These are phyloP conservation scores for Condylostylus longicornis DNA, from an alignment of 1,140 invertebrate species.

Conservation along the genomic window DNA sequence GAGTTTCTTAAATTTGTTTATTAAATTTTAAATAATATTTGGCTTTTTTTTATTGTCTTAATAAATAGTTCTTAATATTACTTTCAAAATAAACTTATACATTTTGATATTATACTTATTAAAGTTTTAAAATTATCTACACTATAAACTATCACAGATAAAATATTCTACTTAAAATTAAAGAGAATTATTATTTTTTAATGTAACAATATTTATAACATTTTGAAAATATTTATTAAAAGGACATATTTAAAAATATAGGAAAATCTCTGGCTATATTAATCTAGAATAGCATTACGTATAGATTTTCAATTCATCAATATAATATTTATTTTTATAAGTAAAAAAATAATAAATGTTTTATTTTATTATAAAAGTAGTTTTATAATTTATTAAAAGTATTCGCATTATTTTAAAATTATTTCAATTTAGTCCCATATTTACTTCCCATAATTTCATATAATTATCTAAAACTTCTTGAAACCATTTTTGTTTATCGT, in stretches of 20 bases:
- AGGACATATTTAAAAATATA: not conserved
- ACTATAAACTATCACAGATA: no score
- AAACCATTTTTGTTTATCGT: conserved; percentile 62
- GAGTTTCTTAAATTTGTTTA: no score
- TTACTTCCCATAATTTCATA: conserved; percentile 74
- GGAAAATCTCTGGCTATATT: not conserved
- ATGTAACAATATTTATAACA: no score
- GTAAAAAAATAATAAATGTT: not conserved
- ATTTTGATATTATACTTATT: no score
- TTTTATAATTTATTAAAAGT: not conserved
- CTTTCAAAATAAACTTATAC: no score
- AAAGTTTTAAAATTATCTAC: no score
- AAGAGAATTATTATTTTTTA: no score
- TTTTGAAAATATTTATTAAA: no score
- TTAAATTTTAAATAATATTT: no score
- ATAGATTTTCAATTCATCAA: not conserved
- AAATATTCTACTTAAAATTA: no score
- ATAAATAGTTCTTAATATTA: no score
- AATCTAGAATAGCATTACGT: not conserved
- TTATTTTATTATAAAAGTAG: not conserved
- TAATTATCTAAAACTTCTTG: conserved; percentile 75
- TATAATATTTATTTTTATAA: not conserved
- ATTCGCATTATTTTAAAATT: not conserved
- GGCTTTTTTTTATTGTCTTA: no score
- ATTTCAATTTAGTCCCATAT: conserved; percentile 45